Percentiles rank a stretch among this genome's conserved stretches.
phyloP scores from a whole-genome alignment of 2,113 vertebrate species.

The Octodon degus region DNA sequence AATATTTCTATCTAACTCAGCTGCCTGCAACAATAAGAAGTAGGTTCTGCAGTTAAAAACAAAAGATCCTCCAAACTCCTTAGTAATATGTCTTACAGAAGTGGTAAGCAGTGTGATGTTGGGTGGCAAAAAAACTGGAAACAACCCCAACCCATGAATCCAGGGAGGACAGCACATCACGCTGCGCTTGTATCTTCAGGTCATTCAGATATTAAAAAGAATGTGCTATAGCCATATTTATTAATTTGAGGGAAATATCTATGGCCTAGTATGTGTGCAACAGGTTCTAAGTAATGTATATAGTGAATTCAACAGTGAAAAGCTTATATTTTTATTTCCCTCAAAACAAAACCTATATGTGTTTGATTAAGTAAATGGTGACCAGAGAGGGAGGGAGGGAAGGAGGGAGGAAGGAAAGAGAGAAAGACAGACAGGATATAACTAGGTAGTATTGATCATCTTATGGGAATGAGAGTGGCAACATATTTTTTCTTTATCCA shows the following conservation, averaged over 20 bases:
- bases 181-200: neutral
- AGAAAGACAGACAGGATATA: neutral
- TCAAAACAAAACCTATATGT: neutral
- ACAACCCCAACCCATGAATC: neutral
- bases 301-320: neutral
- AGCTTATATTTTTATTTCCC: neutral
- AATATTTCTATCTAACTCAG: no score
- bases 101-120: neutral
- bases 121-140: neutral
- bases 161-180: neutral
- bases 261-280: neutral
- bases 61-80: neutral
- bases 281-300: neutral
- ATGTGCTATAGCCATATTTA: neutral
- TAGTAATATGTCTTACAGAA: constrained; percentile 9
- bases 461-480: neutral
- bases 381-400: neutral
- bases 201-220: neutral
- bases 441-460: neutral
- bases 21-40: neutral
- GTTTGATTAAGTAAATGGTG: neutral
- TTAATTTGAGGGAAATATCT: neutral
- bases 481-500: neutral
- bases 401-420: neutral
- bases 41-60: neutral